phyloP scores from a whole-genome alignment of 2,113 vertebrate species.

The Apodemus speciosus region DNA sequence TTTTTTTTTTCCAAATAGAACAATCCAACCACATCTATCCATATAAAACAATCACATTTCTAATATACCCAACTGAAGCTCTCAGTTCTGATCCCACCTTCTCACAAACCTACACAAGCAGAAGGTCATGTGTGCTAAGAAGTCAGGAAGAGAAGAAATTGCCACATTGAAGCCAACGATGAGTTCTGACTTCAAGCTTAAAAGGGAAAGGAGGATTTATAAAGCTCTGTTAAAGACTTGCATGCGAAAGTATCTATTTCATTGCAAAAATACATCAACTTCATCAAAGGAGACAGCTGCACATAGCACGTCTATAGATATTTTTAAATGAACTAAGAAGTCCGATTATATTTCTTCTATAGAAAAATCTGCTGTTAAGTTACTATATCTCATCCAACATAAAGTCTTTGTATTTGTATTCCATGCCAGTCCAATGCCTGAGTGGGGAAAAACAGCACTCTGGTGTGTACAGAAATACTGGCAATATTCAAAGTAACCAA shows the following conservation, averaged over 20 bases:
- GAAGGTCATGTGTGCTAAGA: background rate
- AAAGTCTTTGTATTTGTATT: conserved; percentile 33
- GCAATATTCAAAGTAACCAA: background rate
- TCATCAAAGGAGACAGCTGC: conserved; percentile 31
- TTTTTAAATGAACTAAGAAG: conserved; percentile 45
- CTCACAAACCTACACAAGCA: background rate
- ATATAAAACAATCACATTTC: background rate
- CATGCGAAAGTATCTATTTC: conserved; percentile 22
- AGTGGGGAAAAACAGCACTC: background rate
- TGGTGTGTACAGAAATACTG: background rate
- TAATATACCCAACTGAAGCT: background rate
- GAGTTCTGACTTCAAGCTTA: background rate
- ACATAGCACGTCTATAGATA: conserved; percentile 42
- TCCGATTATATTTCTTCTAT: background rate
- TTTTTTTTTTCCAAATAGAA: conserved; percentile 26
- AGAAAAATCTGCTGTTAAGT: background rate
- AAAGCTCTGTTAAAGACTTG: background rate
- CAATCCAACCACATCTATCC: background rate
- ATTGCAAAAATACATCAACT: background rate
- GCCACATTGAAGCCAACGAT: background rate
- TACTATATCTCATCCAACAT: background rate
- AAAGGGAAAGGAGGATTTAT: background rate
- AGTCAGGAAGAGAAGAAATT: background rate
- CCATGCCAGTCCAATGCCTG: background rate
- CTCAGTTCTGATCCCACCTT: background rate